Evolutionary conservation across 2,797 vertebrate species (phyloP).

Genomic region (Pampus argenteus): DNA sequence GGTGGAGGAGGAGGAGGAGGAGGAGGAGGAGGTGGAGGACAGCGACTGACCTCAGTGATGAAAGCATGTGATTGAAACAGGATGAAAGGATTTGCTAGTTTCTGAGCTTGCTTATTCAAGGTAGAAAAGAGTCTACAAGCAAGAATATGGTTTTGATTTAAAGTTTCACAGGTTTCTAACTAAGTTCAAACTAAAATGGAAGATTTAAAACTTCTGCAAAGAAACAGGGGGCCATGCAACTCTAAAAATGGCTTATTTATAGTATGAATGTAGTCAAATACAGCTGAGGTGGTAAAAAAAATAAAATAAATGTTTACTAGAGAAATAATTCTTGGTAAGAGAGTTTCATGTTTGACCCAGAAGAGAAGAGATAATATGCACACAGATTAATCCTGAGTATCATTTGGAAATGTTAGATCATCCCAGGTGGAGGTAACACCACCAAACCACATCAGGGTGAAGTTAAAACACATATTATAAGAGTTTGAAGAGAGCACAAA

Average conservation of each 20-base stretch:
- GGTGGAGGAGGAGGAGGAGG: background rate
- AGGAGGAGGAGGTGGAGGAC: constrained; percentile 32
- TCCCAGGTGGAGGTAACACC: background rate
- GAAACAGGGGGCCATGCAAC: background rate
- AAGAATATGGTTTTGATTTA: background rate
- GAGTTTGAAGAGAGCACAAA: no score
- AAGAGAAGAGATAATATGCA: background rate
- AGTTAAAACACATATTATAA: no score
- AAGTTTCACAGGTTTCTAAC: background rate
- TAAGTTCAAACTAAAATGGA: background rate
- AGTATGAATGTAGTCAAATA: no score
- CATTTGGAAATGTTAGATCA: background rate
- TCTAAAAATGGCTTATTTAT: background rate
- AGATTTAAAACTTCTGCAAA: background rate
- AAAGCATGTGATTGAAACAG: constrained; percentile 70
- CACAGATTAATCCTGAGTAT: background rate
- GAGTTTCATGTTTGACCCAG: background rate
- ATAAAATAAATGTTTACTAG: no score
- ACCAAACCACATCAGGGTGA: background rate
- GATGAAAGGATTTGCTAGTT: constrained; percentile 81
- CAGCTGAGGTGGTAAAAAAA: background rate
- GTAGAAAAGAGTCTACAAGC: constrained; percentile 21
- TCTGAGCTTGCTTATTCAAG: constrained; percentile 65
- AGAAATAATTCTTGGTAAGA: background rate
- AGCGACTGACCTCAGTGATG: constrained; percentile 68